Evolutionary conservation across 2,797 vertebrate genomes (phyloP).

Genomic region (Meriones psammophilus): DNA sequence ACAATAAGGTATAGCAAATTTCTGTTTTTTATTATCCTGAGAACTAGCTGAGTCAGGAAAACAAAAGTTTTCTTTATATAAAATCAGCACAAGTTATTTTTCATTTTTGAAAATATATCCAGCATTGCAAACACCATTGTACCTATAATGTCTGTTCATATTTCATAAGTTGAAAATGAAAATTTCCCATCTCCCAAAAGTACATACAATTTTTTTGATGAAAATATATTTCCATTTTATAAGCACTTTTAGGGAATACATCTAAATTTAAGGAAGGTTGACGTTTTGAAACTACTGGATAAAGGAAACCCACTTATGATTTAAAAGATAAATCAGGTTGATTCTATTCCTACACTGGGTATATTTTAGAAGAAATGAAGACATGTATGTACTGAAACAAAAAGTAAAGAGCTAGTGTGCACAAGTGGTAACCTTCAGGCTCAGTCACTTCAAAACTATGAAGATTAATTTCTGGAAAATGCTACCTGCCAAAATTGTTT

Average conservation of each 20-base stretch:
- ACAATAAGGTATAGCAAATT: background rate
- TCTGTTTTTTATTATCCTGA: conserved; percentile 14
- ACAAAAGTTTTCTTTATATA: conserved; percentile 53
- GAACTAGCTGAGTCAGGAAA: conserved; percentile 67
- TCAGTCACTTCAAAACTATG: too few species aligned
- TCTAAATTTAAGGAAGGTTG: background rate
- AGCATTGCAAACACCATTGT: background rate
- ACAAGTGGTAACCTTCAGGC: background rate
- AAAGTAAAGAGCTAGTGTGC: background rate
- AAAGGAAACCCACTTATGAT: background rate
- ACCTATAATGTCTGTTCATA: background rate
- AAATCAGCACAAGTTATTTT: conserved; percentile 68
- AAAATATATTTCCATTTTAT: conserved; percentile 5
- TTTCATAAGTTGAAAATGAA: background rate
- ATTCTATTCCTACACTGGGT: background rate
- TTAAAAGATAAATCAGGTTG: background rate
- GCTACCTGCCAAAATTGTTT: accelerated
- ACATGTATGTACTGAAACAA: background rate
- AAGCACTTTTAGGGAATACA: background rate
- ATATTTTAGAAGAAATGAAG: background rate
- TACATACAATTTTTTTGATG: background rate
- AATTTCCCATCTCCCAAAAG: background rate
- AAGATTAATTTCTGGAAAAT: background rate
- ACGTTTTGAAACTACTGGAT: background rate
- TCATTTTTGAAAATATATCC: background rate